Percentiles rank a stretch among this genome's conserved stretches.
phyloP scores from a whole-genome alignment of 1,140 invertebrate species.

The Hirudo medicinalis region DNA sequence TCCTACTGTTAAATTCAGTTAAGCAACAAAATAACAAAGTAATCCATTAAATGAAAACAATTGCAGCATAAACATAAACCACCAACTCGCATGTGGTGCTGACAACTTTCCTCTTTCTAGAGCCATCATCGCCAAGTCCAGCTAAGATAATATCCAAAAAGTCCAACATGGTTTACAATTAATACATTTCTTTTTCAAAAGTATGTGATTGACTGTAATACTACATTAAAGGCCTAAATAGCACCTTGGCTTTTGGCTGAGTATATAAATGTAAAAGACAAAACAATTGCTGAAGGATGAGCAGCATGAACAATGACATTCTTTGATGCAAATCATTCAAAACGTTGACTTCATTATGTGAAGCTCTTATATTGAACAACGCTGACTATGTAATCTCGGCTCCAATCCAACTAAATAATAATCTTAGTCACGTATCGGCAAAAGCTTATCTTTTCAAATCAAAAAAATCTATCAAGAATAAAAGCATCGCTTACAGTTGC shows the following conservation, averaged over 20 bases:
- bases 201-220: neutral
- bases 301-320: neutral
- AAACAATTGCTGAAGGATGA: neutral
- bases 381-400: no score
- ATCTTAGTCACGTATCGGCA: neutral
- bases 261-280: neutral
- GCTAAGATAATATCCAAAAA: constrained; percentile 12
- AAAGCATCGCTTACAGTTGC: constrained; percentile 7
- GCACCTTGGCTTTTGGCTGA: neutral
- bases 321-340: constrained; percentile 1
- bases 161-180: neutral
- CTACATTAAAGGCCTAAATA: neutral
- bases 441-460: neutral
- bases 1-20: neutral
- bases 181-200: neutral
- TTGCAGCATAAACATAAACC: neutral
- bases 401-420: neutral
- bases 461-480: neutral
- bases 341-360: no score
- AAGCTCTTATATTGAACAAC: no score
- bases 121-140: constrained; percentile 7
- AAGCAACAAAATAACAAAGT: neutral
- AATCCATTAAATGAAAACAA: neutral
- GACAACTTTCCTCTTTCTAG: constrained; percentile 18
- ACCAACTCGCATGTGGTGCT: constrained; percentile 19